A percentile compares a stretch with the other conserved stretches of the same genome.
Evolutionary conservation across 1,140 invertebrate genomes (phyloP).

Genomic region (Neotoxoptera formosana): DNA sequence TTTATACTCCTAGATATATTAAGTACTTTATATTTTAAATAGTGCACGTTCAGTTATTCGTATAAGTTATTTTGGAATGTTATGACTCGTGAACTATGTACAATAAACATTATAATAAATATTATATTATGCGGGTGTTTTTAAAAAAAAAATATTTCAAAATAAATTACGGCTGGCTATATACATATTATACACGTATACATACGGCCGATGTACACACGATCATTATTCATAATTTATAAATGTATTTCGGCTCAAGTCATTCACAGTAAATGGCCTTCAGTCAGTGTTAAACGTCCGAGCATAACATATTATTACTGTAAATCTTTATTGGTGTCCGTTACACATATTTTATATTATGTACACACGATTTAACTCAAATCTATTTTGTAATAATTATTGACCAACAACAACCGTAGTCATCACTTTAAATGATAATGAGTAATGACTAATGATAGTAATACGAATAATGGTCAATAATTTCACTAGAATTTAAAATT

Average conservation of each 20-base stretch:
- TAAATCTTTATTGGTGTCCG: not conserved
- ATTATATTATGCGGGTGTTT: not conserved
- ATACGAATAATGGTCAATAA: not conserved
- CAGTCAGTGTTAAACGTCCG: not conserved
- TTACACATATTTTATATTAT: not conserved
- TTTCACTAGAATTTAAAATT: not conserved
- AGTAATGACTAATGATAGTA: too few relatives aligned
- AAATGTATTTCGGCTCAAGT: not conserved
- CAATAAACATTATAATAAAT: too few relatives aligned
- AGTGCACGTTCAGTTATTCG: not conserved
- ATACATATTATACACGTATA: too few relatives aligned
- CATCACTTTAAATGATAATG: not conserved
- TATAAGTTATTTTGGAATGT: not conserved
- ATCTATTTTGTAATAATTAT: not conserved
- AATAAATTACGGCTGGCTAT: not conserved
- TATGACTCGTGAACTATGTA: not conserved
- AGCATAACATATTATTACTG: not conserved
- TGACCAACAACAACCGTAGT: not conserved
- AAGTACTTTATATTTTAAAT: not conserved
- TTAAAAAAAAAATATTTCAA: not conserved
- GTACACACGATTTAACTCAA: not conserved
- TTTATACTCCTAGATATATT: not conserved
- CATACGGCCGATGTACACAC: not conserved
- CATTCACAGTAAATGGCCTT: not conserved
- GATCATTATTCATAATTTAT: slow-evolving; percentile 22